Evolutionary conservation across 2,888 invertebrate genomes (phyloP).

Genomic region (Phasia obesa): DNA sequence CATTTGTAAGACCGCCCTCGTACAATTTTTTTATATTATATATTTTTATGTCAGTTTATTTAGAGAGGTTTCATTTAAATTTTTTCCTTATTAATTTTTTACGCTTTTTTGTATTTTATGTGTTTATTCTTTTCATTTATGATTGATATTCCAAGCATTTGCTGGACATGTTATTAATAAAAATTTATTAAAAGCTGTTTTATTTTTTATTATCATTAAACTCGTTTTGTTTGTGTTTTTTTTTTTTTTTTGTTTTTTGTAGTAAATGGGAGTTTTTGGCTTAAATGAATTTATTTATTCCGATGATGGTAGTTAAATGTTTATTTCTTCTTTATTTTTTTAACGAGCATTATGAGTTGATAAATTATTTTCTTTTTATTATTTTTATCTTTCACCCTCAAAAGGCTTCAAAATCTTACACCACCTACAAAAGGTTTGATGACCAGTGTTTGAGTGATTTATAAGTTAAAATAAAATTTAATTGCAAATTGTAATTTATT

Average conservation of each 20-base stretch:
- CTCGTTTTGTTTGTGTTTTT: conserved; percentile 21
- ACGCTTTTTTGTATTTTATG: conserved; percentile 6
- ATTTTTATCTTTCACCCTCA: neutral
- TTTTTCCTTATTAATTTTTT: conserved; percentile 16
- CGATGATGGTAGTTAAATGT: conserved; percentile 1
- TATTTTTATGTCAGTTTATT: conserved; percentile 38
- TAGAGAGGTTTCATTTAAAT: conserved; percentile 17
- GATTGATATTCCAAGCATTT: conserved; percentile 73
- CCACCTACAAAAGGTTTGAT: conserved; percentile 20
- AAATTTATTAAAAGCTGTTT: conserved; percentile 71
- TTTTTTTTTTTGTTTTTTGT: conserved; percentile 9
- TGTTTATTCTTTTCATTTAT: conserved; percentile 38
- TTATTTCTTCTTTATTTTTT: conserved; percentile 1
- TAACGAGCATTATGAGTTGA: conserved; percentile 15
- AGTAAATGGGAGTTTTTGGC: conserved; percentile 19
- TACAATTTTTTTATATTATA: neutral
- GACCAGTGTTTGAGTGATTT: conserved; percentile 44
- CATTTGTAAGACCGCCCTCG: neutral
- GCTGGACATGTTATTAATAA: conserved; percentile 71
- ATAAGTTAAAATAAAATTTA: conserved; percentile 50
- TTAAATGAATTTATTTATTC: conserved; percentile 29
- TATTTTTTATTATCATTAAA: conserved; percentile 61
- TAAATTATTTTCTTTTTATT: conserved; percentile 20
- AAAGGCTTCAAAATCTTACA: neutral
- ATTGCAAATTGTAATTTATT: conserved; percentile 48